A percentile compares a stretch with the other conserved stretches of the same genome.
Conservation (phyloP, 2,113 vertebrate species). For the Phylloscopus whistleri region DNA sequence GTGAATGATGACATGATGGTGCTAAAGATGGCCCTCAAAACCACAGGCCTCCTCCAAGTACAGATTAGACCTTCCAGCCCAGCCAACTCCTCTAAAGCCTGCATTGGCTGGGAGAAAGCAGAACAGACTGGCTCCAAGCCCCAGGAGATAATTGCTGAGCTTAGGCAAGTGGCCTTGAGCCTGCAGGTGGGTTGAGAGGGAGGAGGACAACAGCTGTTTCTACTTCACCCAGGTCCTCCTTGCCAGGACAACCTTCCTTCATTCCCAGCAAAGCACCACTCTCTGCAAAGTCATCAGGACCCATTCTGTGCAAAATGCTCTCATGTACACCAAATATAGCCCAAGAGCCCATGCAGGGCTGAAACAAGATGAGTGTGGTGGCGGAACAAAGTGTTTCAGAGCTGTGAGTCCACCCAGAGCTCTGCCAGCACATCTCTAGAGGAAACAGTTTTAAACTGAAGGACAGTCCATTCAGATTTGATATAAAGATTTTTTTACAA, state of each 20-base stretch:
- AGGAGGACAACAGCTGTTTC: constrained; percentile 4
- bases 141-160: not conserved
- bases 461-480: not conserved
- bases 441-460: not conserved
- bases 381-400: not conserved
- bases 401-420: not conserved
- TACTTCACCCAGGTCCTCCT: not conserved
- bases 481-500: not conserved
- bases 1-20: accelerated
- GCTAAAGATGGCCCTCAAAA: not conserved
- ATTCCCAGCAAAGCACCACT: not conserved
- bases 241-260: not conserved
- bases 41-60: not conserved
- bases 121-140: not conserved
- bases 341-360: not conserved
- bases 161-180: not conserved
- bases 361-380: not conserved
- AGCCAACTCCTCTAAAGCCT: not conserved
- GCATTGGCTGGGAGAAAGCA: not conserved
- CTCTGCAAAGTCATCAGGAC: not conserved
- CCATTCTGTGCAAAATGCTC: constrained; percentile 2
- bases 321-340: not conserved
- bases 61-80: not conserved
- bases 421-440: not conserved
- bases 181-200: constrained; percentile 5